These are phyloP conservation scores for Carposina sasakii DNA, from an alignment of 1,140 invertebrate species.

Conservation along the genomic window DNA sequence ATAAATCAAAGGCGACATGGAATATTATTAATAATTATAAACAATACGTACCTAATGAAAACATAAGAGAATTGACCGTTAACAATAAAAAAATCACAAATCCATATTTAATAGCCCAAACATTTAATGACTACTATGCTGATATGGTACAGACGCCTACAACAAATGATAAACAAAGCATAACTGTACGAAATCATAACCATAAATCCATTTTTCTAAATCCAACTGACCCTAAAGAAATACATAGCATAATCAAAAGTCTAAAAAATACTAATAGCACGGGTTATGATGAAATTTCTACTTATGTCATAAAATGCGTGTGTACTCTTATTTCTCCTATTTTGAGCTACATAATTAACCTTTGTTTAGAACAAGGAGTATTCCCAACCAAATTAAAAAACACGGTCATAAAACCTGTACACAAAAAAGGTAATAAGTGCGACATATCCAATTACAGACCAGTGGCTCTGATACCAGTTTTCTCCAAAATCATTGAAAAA, in stretches of 20 bases:
- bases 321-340: not conserved
- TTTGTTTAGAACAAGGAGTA: not conserved
- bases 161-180: not conserved
- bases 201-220: not conserved
- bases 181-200: not conserved
- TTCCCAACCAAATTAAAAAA: slow-evolving; percentile 3
- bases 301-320: not conserved
- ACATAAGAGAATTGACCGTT: too few species aligned
- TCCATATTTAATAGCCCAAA: not conserved
- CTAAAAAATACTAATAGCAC: slow-evolving; percentile 5
- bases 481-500: slow-evolving; percentile 5
- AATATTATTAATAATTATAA: slow-evolving; percentile 14
- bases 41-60: too few species aligned
- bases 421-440: not conserved
- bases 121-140: not conserved
- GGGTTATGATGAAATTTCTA: not conserved
- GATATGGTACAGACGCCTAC: not conserved
- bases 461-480: not conserved
- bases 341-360: slow-evolving; percentile 2
- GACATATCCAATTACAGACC: slow-evolving; percentile 4
- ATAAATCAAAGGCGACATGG: slow-evolving; percentile 17
- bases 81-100: too few species aligned
- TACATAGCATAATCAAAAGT: not conserved
- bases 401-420: not conserved
- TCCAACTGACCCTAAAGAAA: slow-evolving; percentile 1